Percentiles rank a stretch among this genome's conserved stretches.
Conservation (phyloP, 2,113 vertebrate genomes). For the Grantiella picta region DNA sequence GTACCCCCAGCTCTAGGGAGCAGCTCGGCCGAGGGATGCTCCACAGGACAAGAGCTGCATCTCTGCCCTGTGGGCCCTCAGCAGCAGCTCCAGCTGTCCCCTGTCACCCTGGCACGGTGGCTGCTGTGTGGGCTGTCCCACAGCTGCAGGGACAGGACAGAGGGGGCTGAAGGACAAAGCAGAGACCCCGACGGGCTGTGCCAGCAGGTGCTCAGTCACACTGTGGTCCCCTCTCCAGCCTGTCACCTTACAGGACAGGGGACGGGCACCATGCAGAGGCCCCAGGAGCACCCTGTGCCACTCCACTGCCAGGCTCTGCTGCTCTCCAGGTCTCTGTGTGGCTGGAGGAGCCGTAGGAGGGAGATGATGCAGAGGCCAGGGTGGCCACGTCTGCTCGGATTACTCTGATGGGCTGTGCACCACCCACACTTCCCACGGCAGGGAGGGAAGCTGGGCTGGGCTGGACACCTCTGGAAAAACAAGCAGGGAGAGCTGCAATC, state of each 20-base stretch:
- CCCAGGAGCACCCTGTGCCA: not conserved
- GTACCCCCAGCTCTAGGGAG: not conserved
- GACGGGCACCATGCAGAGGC: not conserved
- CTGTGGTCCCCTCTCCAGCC: not conserved
- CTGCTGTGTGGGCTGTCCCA: not conserved
- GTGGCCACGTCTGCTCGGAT: not conserved
- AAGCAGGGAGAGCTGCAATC: not conserved
- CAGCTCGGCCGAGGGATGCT: not conserved
- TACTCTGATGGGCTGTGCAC: not conserved
- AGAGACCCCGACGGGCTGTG: not conserved
- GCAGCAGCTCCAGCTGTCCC: not conserved
- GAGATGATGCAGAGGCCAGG: not conserved
- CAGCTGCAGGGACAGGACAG: not conserved
- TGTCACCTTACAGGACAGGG: not conserved
- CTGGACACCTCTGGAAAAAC: not conserved
- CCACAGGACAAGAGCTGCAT: not conserved
- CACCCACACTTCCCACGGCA: not conserved
- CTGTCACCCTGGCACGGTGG: not conserved
- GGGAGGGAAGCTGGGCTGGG: not conserved
- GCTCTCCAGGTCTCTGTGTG: not conserved
- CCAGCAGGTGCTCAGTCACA: rapidly evolving
- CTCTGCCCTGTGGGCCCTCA: not conserved
- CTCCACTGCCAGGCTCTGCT: not conserved
- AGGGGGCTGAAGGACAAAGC: not conserved
- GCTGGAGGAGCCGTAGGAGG: not conserved